Evolutionary conservation across 2,888 invertebrate species (phyloP), one percentile per base, ranked within the genome.

Genomic region (Eurytoma californica): DNA sequence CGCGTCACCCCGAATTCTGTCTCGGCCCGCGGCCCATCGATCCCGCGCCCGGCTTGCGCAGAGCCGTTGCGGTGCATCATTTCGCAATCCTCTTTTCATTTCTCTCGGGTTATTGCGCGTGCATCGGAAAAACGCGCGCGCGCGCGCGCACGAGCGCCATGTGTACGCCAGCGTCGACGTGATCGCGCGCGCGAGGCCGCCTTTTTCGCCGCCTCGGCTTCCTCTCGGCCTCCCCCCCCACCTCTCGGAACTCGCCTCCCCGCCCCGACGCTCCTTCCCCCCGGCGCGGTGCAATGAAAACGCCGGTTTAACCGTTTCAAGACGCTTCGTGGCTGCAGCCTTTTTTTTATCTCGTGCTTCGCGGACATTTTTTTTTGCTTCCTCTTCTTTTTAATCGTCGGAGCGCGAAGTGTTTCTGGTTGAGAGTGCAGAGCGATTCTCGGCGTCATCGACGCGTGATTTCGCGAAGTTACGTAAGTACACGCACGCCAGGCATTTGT

Each of bases 91-190:
- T 63, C 63, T 18, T 47, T 7, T 61, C 39, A 3, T 18, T 18
- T n/a, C 18, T 13, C 4, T 61, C 30, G 60, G 60, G 9, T 30
- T 12, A 13, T 61, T 61, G 28, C 61, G 61, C 28, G 28, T 16
- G 4, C n/a, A 24, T 60, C 28, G 30, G 0, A 2, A 24, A 24
- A 24, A 39, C n/a, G 61, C 61, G 47, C 63, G 63, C 39, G 63
- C 63, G 63, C 14, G n/a, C n/a, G 2, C 3, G 14, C 0, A 53
- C 3, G 0, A 12, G 53, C 5, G 53, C n/a, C 16, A 14, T 53
- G n/a, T 53, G n/a, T 53, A 3, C n/a, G 5, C 53, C 53, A n/a
- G n/a, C n/a, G n/a, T n/a, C 39, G 63, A 63, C 63, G 47, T 63
- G 63, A 39, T 63, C 18, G 63, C 47, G 63, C 63, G 63, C 30